Percentiles rank a stretch among this genome's conserved stretches.
phyloP scores from a whole-genome alignment of 1,140 invertebrate species.

The Cyrtorhinus lividipennis region DNA sequence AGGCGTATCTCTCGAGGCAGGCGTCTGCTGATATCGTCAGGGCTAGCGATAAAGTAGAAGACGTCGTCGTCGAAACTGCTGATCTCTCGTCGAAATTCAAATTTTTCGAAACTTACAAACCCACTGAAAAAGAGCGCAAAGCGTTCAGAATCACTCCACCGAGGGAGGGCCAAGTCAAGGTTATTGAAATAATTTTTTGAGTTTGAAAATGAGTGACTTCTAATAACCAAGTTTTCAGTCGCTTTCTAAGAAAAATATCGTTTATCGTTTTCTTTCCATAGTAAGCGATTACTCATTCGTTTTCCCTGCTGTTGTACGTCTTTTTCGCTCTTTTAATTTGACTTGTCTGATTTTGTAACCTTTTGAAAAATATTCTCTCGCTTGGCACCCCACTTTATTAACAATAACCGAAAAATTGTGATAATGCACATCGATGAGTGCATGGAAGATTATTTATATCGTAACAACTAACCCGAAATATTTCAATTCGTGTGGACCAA shows the following conservation, averaged over 20 bases:
- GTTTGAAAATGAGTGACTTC: no score
- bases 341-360: no score
- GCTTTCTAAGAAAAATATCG: background rate
- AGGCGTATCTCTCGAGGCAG: conserved; percentile 10
- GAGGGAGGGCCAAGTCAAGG: conserved; percentile 51
- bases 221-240: background rate
- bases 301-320: no score
- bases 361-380: no score
- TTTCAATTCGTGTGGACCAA: no score
- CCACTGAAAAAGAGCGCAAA: conserved; percentile 50
- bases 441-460: no score
- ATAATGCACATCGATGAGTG: no score
- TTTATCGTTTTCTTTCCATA: background rate
- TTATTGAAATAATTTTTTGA: no score
- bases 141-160: conserved; percentile 75
- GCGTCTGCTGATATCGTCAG: conserved; percentile 46
- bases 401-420: no score
- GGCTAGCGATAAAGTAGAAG: conserved; percentile 51
- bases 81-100: conserved; percentile 73
- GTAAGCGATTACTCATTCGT: background rate
- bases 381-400: no score
- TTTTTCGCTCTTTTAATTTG: no score
- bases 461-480: no score
- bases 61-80: conserved; percentile 60
- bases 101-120: conserved; percentile 78